Percentiles rank a stretch among this genome's conserved stretches.
Conservation (phyloP, 1,140 invertebrate genomes). For the Drosophila eugracilis region DNA sequence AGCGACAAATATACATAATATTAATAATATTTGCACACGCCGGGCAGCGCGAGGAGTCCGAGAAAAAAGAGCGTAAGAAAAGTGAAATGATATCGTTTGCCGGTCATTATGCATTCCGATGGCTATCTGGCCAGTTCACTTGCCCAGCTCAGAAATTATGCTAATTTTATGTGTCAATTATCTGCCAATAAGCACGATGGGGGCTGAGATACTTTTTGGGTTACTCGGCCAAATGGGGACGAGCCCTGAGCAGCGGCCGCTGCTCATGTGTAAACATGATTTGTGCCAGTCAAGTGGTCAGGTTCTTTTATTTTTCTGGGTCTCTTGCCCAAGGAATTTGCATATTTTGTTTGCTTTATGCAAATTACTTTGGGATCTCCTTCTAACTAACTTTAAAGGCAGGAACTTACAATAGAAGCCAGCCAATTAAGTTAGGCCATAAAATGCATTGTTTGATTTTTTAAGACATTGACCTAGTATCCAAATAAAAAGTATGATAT, state of each 20-base stretch:
- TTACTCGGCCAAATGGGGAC: slow-evolving; percentile 59
- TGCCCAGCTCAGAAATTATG: slow-evolving; percentile 73
- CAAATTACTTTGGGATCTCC: slow-evolving; percentile 52
- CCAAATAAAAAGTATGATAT: slow-evolving; percentile 23
- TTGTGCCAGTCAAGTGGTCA: slow-evolving; percentile 70
- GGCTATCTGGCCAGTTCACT: slow-evolving; percentile 62
- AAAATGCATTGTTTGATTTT: slow-evolving; percentile 29
- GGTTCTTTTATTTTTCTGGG: slow-evolving; percentile 54
- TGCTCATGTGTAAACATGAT: slow-evolving; percentile 78
- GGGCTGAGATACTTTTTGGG: slow-evolving; percentile 31
- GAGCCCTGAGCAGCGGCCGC: slow-evolving; percentile 43
- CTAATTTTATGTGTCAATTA: slow-evolving; percentile 83
- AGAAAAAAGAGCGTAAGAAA: slow-evolving; percentile 42
- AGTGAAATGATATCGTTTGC: slow-evolving; percentile 72
- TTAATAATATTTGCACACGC: slow-evolving; percentile 57
- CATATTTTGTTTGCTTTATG: slow-evolving; percentile 75
- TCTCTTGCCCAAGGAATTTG: slow-evolving; percentile 50
- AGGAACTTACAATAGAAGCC: slow-evolving; percentile 37
- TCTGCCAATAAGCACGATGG: slow-evolving; percentile 75
- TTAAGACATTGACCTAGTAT: slow-evolving; percentile 35
- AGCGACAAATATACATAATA: slow-evolving; percentile 61
- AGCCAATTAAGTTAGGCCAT: slow-evolving; percentile 51
- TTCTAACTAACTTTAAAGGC: slow-evolving; percentile 16
- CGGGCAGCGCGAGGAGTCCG: slow-evolving; percentile 6
- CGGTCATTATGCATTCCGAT: slow-evolving; percentile 78